Evolutionary conservation across 2,888 invertebrate genomes (phyloP).

Genomic region (Callimorpha dominula): DNA sequence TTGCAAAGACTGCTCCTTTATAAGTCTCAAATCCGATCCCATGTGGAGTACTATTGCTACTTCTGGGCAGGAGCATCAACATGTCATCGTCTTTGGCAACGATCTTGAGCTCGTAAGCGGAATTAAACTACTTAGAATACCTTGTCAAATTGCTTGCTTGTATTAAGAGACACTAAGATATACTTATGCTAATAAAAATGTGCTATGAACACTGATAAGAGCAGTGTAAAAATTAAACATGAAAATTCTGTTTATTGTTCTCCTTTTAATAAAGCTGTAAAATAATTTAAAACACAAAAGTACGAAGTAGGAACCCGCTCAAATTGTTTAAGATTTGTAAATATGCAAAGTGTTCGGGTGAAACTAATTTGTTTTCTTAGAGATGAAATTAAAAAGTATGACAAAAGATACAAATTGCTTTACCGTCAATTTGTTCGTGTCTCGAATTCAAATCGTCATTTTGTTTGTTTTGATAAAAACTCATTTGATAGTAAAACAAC

Average conservation of each 20-base stretch:
- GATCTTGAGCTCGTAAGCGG: slow-evolving; percentile 24
- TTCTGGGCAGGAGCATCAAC: no score
- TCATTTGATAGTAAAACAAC: slow-evolving; percentile 76
- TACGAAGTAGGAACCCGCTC: slow-evolving; percentile 53
- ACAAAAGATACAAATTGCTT: slow-evolving; percentile 81
- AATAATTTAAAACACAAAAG: slow-evolving; percentile 55
- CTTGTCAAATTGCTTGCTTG: background rate
- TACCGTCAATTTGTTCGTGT: slow-evolving; percentile 76
- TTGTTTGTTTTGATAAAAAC: slow-evolving; percentile 77
- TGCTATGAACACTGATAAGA: no score
- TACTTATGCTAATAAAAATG: background rate
- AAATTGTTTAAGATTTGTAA: slow-evolving; percentile 70
- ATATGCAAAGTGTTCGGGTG: slow-evolving; percentile 75
- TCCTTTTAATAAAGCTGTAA: slow-evolving; percentile 46
- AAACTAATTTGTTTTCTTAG: slow-evolving; percentile 76
- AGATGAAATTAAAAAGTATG: slow-evolving; percentile 82
- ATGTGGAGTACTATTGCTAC: no score
- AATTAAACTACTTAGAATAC: background rate
- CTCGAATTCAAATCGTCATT: slow-evolving; percentile 64
- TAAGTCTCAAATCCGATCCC: no score
- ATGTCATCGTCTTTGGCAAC: background rate
- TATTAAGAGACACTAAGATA: background rate
- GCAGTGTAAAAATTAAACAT: no score
- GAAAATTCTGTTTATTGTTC: slow-evolving; percentile 39
- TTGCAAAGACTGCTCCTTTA: no score